Evolutionary conservation across 1,140 invertebrate genomes (phyloP).

Genomic region (Eulimnadia texana): DNA sequence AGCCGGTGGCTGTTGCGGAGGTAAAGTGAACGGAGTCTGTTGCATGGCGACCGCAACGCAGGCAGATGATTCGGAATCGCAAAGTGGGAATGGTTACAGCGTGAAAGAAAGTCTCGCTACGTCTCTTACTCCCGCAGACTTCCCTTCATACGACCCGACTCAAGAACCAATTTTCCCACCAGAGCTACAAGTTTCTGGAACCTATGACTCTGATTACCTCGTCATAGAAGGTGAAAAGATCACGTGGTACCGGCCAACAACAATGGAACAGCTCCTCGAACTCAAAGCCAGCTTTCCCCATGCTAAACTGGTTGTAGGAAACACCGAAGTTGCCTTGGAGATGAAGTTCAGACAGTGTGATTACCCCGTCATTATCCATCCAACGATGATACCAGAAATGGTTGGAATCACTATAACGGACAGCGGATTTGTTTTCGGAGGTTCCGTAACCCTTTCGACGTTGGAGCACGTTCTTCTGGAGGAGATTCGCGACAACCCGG

Average conservation of each 20-base stretch:
- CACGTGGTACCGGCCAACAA: slow-evolving; percentile 66
- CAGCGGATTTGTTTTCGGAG: slow-evolving; percentile 53
- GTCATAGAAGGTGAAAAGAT: slow-evolving; percentile 38
- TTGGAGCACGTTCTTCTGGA: slow-evolving; percentile 45
- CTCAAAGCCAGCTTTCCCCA: slow-evolving; percentile 56
- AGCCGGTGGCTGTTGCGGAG: slow-evolving; percentile 17
- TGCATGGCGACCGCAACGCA: slow-evolving; percentile 20
- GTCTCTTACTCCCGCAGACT: slow-evolving; percentile 39
- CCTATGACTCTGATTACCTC: background rate
- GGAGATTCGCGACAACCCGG: slow-evolving; percentile 38
- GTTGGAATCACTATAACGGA: slow-evolving; percentile 34
- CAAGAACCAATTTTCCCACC: slow-evolving; percentile 92
- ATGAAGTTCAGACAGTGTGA: slow-evolving; percentile 72
- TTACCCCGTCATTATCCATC: slow-evolving; percentile 68
- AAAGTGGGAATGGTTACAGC: slow-evolving; percentile 28
- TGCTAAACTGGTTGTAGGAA: slow-evolving; percentile 76
- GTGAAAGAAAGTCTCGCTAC: slow-evolving; percentile 30
- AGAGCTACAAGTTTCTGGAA: slow-evolving; percentile 49
- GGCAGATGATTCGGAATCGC: background rate
- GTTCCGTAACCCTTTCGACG: slow-evolving; percentile 61
- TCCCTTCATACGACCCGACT: slow-evolving; percentile 58
- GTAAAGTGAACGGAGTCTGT: slow-evolving; percentile 32
- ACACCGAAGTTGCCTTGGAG: slow-evolving; percentile 86
- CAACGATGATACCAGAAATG: slow-evolving; percentile 55
- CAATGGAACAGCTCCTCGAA: slow-evolving; percentile 46